A percentile compares a stretch with the other conserved stretches of the same genome.
phyloP scores from a whole-genome alignment of 2,797 vertebrate genomes.

The Anniella stebbinsi region DNA sequence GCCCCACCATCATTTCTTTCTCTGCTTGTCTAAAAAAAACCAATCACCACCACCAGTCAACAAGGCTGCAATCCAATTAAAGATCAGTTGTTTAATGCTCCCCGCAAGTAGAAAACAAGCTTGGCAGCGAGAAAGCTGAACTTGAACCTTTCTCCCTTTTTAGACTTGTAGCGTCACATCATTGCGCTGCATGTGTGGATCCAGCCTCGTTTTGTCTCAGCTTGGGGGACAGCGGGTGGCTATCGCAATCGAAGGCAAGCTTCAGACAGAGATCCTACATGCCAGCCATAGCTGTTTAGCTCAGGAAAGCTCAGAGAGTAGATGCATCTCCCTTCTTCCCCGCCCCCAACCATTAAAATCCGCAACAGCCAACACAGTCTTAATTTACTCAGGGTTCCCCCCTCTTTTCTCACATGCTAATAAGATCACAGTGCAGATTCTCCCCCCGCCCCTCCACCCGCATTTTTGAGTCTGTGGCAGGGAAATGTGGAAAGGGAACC shows the following conservation, averaged over 20 bases:
- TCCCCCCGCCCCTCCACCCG: background rate
- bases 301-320: rapidly evolving
- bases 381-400: background rate
- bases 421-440: rapidly evolving
- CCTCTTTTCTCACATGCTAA: background rate
- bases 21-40: too few species aligned
- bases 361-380: background rate
- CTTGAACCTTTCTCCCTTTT: background rate
- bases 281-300: rapidly evolving
- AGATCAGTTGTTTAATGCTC: background rate
- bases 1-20: too few species aligned
- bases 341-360: background rate
- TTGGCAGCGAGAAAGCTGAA: too few species aligned
- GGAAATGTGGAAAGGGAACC: background rate
- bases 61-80: background rate
- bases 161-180: too few species aligned
- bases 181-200: background rate
- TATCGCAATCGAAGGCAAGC: too few species aligned
- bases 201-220: too few species aligned
- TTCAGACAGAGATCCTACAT: too few species aligned
- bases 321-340: rapidly evolving
- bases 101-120: background rate
- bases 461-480: rapidly evolving
- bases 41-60: too few species aligned
- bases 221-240: rapidly evolving